Evolutionary conservation across 2,113 vertebrate genomes (phyloP).

Genomic region (Aphelocoma coerulescens): DNA sequence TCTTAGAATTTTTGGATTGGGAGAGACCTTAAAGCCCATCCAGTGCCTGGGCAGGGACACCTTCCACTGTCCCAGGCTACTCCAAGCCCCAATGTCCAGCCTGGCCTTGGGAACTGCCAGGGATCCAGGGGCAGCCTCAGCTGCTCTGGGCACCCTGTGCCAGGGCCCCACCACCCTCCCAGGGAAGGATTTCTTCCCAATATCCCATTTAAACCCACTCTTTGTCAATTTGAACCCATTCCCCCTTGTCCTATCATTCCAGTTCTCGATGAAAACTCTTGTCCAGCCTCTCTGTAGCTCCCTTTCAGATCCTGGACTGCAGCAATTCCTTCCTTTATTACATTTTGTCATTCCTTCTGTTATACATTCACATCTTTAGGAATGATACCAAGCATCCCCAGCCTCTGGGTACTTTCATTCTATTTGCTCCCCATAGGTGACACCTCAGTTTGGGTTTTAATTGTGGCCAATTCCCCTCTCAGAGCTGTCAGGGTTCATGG

Average conservation of each 20-base stretch:
- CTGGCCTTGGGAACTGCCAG: neutral
- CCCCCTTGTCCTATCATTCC: neutral
- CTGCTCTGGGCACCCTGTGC: neutral
- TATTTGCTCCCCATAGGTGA: neutral
- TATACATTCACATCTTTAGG: neutral
- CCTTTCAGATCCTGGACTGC: neutral
- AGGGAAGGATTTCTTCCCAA: neutral
- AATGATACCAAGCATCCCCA: neutral
- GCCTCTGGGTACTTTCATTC: neutral
- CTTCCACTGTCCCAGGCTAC: neutral
- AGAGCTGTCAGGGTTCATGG: neutral
- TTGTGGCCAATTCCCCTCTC: neutral
- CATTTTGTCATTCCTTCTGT: neutral
- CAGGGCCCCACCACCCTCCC: neutral
- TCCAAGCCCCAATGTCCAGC: neutral
- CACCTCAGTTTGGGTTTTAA: neutral
- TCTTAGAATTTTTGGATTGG: neutral
- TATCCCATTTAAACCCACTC: neutral
- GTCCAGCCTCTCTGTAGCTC: neutral
- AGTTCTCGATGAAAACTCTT: neutral
- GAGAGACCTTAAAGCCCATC: fast-evolving
- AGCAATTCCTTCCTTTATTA: neutral
- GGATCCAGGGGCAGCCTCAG: neutral
- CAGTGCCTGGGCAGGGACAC: neutral
- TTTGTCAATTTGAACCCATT: neutral